phyloP scores from a whole-genome alignment of 1,140 invertebrate species.

The Frieseomelitta varia region DNA sequence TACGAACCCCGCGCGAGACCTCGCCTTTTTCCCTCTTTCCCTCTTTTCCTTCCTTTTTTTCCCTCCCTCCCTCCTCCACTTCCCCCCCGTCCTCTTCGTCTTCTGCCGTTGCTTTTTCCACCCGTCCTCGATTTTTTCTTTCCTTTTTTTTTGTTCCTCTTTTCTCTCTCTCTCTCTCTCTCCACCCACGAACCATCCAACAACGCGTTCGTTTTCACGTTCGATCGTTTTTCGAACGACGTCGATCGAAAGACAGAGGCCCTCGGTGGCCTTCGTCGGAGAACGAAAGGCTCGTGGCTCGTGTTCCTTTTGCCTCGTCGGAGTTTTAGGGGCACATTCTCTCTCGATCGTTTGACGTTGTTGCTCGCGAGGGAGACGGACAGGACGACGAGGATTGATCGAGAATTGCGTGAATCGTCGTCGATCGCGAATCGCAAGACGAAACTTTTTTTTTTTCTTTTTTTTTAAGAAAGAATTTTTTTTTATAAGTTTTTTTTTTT shows the following conservation, averaged over 20 bases:
- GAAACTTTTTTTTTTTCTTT: too few species aligned
- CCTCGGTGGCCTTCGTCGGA: background rate
- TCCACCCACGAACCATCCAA: background rate
- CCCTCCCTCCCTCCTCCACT: background rate
- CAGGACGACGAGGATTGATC: background rate
- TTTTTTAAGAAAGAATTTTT: background rate
- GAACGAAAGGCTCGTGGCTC: background rate
- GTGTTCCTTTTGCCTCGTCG: too few species aligned
- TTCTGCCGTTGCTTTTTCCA: background rate
- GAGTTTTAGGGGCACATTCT: too few species aligned
- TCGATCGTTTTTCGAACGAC: background rate
- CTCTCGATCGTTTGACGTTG: background rate
- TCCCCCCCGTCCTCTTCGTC: background rate
- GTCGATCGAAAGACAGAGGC: background rate
- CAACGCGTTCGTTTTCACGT: background rate
- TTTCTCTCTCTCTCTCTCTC: too few species aligned
- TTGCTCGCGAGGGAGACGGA: background rate
- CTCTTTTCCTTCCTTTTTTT: background rate
- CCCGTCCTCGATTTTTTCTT: background rate
- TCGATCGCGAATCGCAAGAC: too few species aligned
- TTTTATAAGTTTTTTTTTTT: background rate
- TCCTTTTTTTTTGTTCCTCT: too few species aligned
- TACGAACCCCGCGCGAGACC: conserved; percentile 77
- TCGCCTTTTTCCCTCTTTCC: background rate
- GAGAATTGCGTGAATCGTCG: too few species aligned